Base-by-base conservation (phyloP, 2,797 vertebrate species). In the Urosaurus nigricauda region DNA sequence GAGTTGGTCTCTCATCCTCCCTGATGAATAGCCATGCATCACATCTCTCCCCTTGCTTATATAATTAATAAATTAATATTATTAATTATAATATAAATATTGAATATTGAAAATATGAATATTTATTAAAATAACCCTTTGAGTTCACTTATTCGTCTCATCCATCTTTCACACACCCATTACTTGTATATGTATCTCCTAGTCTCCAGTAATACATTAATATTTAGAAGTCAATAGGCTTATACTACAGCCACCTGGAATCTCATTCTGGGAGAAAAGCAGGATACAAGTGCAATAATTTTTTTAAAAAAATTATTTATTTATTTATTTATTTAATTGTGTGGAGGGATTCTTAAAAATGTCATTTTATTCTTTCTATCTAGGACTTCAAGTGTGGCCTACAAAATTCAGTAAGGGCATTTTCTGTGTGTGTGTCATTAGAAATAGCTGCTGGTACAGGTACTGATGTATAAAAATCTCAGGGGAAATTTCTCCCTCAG, bases 81-180 rank as follows among this genome's bases (percentile, higher is more conserved):
- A 17, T 65, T 75, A 43, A 65, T 82, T 79, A 86, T 65, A 84
- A 90, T 92, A 93, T 91, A 90, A 91, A 81, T 84, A 78, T 12
- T 84, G n/a, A 17, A 32, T 78, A 3, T 43, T 43, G 43, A 43
- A 43, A 3, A 43, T 43, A 43, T 43, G 43, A 43, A n/a, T n/a
- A n/a, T n/a, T 9, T 24, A 80, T 4, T 2, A 91, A 89, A 3
- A 0, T 4, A 60, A 89, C 92, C 77, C 29, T 16, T 92, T 87
- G 51, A 35, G 16, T 32, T 73, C 5, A 13, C 26, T 32, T 74
- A 58, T 24, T 74, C 47, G 13, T 74, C 47, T 53, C 37, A 37
- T 56, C 21, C 16, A 3, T 21, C 21, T 4, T 11, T 32, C 73
- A 60, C 35, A n/a, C 11, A 13, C 16, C 11, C 43, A n/a, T 47